Conservation (phyloP, 2,113 vertebrate genomes). For the Geococcyx californianus region DNA sequence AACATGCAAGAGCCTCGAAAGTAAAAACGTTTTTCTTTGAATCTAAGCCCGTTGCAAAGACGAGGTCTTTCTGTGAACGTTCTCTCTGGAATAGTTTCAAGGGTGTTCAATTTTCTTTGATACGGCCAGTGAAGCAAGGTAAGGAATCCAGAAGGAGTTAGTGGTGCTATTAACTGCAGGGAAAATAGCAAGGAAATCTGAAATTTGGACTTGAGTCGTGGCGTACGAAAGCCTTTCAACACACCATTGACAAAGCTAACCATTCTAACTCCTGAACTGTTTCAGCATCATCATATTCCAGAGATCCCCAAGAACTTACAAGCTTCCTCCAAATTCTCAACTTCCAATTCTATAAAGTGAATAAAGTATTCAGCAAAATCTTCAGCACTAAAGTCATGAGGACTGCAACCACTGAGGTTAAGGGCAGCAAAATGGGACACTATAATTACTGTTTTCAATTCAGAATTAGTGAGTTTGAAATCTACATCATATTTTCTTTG, state of each 20-base stretch:
- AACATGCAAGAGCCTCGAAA: background rate
- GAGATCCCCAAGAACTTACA: background rate
- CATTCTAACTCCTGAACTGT: background rate
- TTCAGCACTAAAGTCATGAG: background rate
- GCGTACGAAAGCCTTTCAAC: background rate
- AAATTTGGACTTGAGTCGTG: background rate
- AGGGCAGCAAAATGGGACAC: background rate
- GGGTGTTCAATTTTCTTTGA: slow-evolving; percentile 42
- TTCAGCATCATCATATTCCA: background rate
- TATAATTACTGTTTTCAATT: background rate
- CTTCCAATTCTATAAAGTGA: background rate
- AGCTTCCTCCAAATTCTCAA: background rate
- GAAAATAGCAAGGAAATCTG: background rate
- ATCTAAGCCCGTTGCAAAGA: background rate
- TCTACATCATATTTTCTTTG: slow-evolving; percentile 8
- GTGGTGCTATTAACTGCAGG: background rate
- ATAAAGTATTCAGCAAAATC: slow-evolving; percentile 33
- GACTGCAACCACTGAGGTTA: background rate
- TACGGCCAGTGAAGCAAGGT: background rate
- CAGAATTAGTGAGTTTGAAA: background rate
- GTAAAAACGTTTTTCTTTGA: background rate
- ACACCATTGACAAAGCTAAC: background rate
- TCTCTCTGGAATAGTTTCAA: slow-evolving; percentile 29
- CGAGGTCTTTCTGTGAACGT: background rate
- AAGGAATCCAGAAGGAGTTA: slow-evolving; percentile 13